Base-by-base conservation (phyloP, 2,113 vertebrate species). In the Antigone vipio region DNA sequence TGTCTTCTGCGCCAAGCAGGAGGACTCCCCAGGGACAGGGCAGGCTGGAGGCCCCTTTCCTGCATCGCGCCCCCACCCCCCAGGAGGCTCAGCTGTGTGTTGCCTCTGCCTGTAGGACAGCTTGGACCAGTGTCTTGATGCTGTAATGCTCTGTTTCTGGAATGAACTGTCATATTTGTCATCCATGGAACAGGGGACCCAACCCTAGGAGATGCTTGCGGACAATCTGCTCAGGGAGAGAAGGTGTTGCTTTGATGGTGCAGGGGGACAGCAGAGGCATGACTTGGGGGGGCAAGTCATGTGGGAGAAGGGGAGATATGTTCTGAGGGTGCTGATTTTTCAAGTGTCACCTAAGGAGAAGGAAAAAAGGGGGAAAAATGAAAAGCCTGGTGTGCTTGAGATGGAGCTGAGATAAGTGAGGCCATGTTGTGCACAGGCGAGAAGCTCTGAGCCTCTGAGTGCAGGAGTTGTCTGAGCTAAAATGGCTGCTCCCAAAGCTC, bases 401-500 rank as follows among this genome's bases (percentile, higher is more conserved):
- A 98, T 98, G 98, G 97, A 97, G 98, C 98, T 98, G 98, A 98
- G 98, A 98, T 98, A 98, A 97, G 98, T 98, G 99, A 98, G 98
- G 99, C 99, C 99, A 99, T 99, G 98, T 99, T 99, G 98, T 98
- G 98, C 95, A 97, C 98, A 96, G 97, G 97, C 98, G 96, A 98
- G 97, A 97, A 97, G 97, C 98, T 97, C 60, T 89, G 98, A 98
- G 98, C 97, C 98, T 98, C 98, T 98, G 80, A 96, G 93, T 94
- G 95, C 87, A 93, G 97, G 96, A 95, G 94, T 95, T 96, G 92
- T 95, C 97, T 98, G 98, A 98, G 98, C 98, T 99, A 99, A 99
- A 99, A 99, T 99, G 99, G 99, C 99, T 99, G 99, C 99, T 98
- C 97, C 98, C 98, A 97, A 98, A 98, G 98, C 98, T 99, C 98